Evolutionary conservation across 2,888 invertebrate species (phyloP), one percentile per base, ranked within the genome.

Genomic region (Melipona beecheii): DNA sequence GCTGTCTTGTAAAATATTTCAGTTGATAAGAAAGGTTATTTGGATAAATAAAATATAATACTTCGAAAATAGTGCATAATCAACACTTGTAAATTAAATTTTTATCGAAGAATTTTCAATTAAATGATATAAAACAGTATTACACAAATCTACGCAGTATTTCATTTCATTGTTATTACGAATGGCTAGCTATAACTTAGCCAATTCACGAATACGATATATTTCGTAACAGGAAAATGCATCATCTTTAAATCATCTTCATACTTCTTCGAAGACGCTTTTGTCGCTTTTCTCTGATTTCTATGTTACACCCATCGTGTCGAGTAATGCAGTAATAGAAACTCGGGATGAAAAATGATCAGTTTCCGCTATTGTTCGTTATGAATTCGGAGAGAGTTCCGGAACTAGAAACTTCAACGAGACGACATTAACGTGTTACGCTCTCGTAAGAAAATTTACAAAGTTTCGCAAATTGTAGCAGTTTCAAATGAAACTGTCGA

Each of bases 391-490:
- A 24, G 27, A 27, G 58, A 64, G 27, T 64, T n/a, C 13, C 54
- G 17, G 19, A 19, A 36, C n/a, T 36, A 27, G 43, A n/a, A 31
- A 65, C 3, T 52, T 36, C 24, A 31, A 54, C 52, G 64, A 21
- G 43, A 19, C 24, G 54, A 62, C 27, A 50, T 64, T 72, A 65
- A 72, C 71, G n/a, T 31, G 17, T 56, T 71, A 43, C 43, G 9
- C 43, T 43, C 43, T 11, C 43, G 43, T 43, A 43, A 43, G 43
- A 43, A 77, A n/a, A 68, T 68, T 66, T 24, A n/a, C 43, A 31
- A 54, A 77, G 65, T 79, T 75, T 11, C 13, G 43, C 31, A 50
- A 77, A 54, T 27, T 50, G 27, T 58, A 43, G 19, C 71, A 31
- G 3, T 72, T 68, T 43, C 24, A 54, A 49, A 68, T 62, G 43